A percentile compares a stretch with the other conserved stretches of the same genome.
These are phyloP conservation scores for Paracyprichromis sp. DNA, from an alignment of 2,113 vertebrate genomes.

Conservation along the genomic window DNA sequence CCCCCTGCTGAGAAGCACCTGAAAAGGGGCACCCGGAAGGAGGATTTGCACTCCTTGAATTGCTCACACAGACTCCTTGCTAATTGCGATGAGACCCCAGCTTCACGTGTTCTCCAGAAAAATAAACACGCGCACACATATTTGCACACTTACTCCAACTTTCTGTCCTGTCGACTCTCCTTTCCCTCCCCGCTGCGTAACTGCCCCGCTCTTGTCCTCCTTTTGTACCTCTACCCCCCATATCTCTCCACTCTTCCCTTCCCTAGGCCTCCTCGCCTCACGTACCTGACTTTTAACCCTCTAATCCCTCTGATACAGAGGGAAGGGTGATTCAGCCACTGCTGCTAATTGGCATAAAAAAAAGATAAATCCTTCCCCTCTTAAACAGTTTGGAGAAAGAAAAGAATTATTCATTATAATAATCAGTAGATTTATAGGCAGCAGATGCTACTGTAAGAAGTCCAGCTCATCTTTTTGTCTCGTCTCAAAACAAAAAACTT, in stretches of 20 bases:
- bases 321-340: not conserved
- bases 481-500: not conserved
- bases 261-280: conserved; percentile 39
- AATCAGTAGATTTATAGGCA: not conserved
- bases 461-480: not conserved
- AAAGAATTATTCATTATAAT: not conserved
- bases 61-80: not conserved
- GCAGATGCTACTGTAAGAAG: not conserved
- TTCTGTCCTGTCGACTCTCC: conserved; percentile 40
- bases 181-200: conserved; percentile 27
- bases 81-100: not conserved
- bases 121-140: not conserved
- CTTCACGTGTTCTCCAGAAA: conserved; percentile 2
- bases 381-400: not conserved
- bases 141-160: conserved; percentile 1
- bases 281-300: conserved; percentile 68
- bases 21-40: not conserved
- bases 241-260: not conserved
- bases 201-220: not conserved
- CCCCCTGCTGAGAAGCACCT: not conserved
- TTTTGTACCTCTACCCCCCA: not conserved
- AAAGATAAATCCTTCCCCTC: not conserved
- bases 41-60: not conserved
- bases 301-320: conserved; percentile 54
- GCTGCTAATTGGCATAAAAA: conserved; percentile 54